Conservation (phyloP, 2,888 invertebrate species). For the Meiosimyza platycephala region DNA sequence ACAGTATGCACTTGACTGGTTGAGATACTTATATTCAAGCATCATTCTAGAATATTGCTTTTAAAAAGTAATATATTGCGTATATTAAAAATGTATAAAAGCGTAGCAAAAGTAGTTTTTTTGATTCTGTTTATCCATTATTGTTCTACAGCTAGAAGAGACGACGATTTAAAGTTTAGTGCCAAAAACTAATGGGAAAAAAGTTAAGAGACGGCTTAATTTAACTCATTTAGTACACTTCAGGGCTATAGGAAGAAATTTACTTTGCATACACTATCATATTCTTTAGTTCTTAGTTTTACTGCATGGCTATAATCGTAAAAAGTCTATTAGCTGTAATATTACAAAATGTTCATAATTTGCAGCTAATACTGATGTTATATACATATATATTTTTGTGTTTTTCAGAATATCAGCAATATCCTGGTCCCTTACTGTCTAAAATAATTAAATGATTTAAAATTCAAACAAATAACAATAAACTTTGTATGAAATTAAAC, state of each 20-base stretch:
- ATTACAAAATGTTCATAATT: background rate
- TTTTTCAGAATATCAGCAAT: background rate
- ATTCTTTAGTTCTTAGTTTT: too few species aligned
- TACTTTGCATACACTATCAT: too few species aligned
- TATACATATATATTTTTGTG: too few species aligned
- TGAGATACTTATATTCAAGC: background rate
- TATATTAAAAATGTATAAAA: constrained; percentile 22
- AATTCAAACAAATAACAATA: background rate
- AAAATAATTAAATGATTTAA: background rate
- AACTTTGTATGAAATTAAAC: too few species aligned
- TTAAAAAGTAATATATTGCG: constrained; percentile 23
- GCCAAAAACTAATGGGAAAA: background rate
- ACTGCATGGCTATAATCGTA: background rate
- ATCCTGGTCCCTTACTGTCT: background rate
- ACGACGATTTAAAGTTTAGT: background rate
- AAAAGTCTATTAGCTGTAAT: background rate
- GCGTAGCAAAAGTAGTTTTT: background rate
- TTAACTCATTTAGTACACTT: too few species aligned
- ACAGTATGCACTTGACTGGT: too few species aligned
- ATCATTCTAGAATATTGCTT: constrained; percentile 12
- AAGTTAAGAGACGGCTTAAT: background rate
- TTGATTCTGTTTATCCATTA: background rate
- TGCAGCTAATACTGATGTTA: background rate
- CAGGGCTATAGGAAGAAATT: too few species aligned
- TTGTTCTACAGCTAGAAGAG: background rate